Evolutionary conservation across 2,888 invertebrate species (phyloP).

Genomic region (Arrhopalites spinosus): DNA sequence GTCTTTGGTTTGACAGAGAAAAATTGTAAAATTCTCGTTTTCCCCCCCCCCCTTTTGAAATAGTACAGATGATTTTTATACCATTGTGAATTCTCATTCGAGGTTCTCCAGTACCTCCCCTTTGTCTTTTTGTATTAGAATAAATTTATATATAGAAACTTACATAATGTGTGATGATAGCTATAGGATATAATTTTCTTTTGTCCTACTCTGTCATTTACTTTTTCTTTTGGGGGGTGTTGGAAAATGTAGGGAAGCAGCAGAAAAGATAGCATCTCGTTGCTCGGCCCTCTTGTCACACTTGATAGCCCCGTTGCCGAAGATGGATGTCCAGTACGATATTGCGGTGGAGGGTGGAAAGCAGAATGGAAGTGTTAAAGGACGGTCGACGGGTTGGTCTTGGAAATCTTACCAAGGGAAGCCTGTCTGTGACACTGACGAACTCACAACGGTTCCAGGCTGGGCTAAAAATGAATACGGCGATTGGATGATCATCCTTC

Average conservation of each 20-base stretch:
- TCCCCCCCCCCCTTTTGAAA: background rate
- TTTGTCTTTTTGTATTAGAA: background rate
- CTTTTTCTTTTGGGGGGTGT: slow-evolving; percentile 3
- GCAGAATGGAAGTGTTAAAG: background rate
- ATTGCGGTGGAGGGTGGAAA: slow-evolving; percentile 10
- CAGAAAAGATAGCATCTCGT: slow-evolving; percentile 52
- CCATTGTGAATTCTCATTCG: background rate
- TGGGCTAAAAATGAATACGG: slow-evolving; percentile 55
- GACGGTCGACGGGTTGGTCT: slow-evolving; percentile 48
- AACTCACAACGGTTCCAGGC: slow-evolving; percentile 53
- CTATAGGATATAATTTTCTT: background rate
- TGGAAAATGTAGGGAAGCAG: slow-evolving; percentile 35
- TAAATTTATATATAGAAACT: background rate
- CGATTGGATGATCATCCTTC: slow-evolving; percentile 55
- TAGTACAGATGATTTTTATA: background rate
- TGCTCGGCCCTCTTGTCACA: slow-evolving; percentile 55
- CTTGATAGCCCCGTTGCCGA: slow-evolving; percentile 54
- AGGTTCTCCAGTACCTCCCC: background rate
- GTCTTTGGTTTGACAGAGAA: background rate
- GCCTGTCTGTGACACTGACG: slow-evolving; percentile 55
- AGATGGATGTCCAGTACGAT: slow-evolving; percentile 53
- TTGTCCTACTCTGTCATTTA: slow-evolving; percentile 1
- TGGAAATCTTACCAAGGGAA: slow-evolving; percentile 54
- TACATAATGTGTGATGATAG: background rate
- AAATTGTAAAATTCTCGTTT: background rate